A percentile compares a stretch with the other conserved stretches of the same genome.
These are phyloP conservation scores for Synanthedon vespiformis DNA, from an alignment of 2,888 invertebrate genomes.

Conservation along the genomic window DNA sequence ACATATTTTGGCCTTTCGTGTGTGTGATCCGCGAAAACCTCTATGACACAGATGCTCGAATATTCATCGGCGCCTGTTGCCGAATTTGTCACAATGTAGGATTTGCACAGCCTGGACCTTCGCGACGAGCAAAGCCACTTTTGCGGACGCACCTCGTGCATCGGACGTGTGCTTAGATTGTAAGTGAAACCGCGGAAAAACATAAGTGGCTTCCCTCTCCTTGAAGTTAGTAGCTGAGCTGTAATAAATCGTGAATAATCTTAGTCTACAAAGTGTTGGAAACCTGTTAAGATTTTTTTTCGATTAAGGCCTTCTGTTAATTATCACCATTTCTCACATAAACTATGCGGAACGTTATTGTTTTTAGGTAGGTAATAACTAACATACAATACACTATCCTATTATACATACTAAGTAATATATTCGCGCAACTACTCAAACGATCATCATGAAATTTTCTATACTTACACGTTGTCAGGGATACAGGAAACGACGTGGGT, in stretches of 20 bases:
- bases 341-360: no score
- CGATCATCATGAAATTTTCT: no score
- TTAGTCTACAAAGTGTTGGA: no score
- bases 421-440: no score
- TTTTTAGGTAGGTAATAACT: no score
- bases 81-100: slow-evolving; percentile 6
- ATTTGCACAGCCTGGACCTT: slow-evolving; percentile 10
- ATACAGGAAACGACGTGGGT: no score
- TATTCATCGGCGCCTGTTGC: slow-evolving; percentile 1
- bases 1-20: slow-evolving; percentile 2
- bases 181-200: slow-evolving; percentile 9
- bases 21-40: slow-evolving; percentile 3
- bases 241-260: neutral
- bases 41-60: neutral
- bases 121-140: slow-evolving; percentile 14
- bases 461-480: no score
- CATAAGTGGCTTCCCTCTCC: slow-evolving; percentile 11
- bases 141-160: neutral
- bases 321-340: no score
- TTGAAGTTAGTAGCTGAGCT: slow-evolving; percentile 8
- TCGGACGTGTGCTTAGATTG: neutral
- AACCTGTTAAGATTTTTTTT: no score
- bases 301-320: no score
- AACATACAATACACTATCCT: no score
- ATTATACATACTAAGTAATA: no score